These are phyloP conservation scores for Turnix velox DNA, from an alignment of 2,113 vertebrate species.

Conservation along the genomic window DNA sequence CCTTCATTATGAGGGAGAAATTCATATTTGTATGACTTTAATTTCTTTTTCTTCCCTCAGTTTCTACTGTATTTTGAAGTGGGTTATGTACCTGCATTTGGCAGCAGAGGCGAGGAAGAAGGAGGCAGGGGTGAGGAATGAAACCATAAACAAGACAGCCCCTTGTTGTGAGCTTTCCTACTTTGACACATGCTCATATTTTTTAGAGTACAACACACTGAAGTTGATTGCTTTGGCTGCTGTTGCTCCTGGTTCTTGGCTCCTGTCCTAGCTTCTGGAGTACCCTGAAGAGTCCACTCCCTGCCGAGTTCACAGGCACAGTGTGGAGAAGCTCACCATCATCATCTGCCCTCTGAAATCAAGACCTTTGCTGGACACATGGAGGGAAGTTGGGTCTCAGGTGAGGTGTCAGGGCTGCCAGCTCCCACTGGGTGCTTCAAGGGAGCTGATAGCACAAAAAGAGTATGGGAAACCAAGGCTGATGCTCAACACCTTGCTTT, in stretches of 20 bases:
- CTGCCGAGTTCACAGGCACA: not conserved
- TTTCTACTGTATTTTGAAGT: not conserved
- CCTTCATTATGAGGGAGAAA: not conserved
- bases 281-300: not conserved
- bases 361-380: not conserved
- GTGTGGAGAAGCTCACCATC: not conserved
- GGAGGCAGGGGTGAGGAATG: not conserved
- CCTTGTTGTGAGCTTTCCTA: conserved; percentile 16
- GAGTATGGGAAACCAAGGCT: not conserved
- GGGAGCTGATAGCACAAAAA: not conserved
- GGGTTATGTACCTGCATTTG: not conserved
- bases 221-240: conserved; percentile 25
- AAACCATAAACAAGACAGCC: conserved; percentile 13
- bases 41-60: not conserved
- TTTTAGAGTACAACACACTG: not conserved
- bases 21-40: not conserved
- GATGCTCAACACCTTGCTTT: not conserved
- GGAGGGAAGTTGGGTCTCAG: fast-evolving
- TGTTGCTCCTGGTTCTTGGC: conserved; percentile 1
- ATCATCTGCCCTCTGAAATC: not conserved
- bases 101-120: not conserved
- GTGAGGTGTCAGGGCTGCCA: not conserved
- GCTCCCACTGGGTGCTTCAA: not conserved
- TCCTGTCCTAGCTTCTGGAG: not conserved
- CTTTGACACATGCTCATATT: conserved; percentile 10